A percentile compares a stretch with the other conserved stretches of the same genome.
Conservation (phyloP, 2,797 vertebrate genomes). For the Erethizon dorsatum region DNA sequence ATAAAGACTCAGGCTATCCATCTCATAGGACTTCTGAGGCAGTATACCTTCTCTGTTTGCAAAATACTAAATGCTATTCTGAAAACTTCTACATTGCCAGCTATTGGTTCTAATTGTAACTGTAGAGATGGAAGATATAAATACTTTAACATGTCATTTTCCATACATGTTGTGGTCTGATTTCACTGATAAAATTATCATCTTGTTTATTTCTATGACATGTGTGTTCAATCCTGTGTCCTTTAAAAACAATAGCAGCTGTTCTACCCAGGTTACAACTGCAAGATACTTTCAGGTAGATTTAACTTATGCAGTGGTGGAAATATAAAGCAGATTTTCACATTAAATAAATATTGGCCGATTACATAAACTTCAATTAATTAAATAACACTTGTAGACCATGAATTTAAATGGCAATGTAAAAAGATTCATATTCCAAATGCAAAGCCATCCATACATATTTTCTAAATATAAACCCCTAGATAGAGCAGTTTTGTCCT, state of each 20-base stretch:
- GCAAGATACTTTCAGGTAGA: slow-evolving; percentile 13
- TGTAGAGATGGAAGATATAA: slow-evolving; percentile 8
- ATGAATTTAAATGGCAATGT: not conserved
- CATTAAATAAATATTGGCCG: slow-evolving; percentile 31
- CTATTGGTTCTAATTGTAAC: slow-evolving; percentile 46
- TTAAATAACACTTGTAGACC: not conserved
- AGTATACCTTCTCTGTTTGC: slow-evolving; percentile 24
- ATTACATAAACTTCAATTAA: not conserved
- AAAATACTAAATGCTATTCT: not conserved
- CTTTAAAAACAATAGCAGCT: not conserved
- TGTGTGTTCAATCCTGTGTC: not conserved
- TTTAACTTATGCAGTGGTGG: not conserved
- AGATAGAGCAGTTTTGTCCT: not conserved
- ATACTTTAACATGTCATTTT: not conserved
- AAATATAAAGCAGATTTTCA: slow-evolving; percentile 44
- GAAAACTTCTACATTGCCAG: not conserved
- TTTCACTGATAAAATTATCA: not conserved
- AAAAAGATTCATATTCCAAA: not conserved
- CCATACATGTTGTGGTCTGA: not conserved
- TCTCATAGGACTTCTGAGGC: not conserved
- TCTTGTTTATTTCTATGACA: not conserved
- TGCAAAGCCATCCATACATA: not conserved
- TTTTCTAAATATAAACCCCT: slow-evolving; percentile 18
- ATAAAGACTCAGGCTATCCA: not conserved
- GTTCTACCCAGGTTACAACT: not conserved